These are phyloP conservation scores for Argya squamiceps DNA, from an alignment of 2,797 vertebrate species.

Conservation along the genomic window DNA sequence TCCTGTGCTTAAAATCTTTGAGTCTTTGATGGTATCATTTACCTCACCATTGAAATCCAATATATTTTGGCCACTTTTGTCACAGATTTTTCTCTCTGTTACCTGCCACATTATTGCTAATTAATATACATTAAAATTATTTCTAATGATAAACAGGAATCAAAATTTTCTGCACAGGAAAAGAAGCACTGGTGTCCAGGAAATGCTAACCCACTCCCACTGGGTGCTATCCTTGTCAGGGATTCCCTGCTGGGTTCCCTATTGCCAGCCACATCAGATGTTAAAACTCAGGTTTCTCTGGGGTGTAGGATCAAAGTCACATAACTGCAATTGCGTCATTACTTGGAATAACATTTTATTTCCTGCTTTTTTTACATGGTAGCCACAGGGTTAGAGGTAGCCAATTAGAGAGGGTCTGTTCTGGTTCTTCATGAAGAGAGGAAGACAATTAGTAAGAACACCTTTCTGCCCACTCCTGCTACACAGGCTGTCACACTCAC, in stretches of 20 bases:
- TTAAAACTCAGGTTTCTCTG: background rate
- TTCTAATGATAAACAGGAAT: background rate
- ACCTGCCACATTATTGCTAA: fast-evolving
- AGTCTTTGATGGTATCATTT: background rate
- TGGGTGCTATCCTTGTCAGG: background rate
- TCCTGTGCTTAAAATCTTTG: background rate
- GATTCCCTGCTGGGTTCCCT: background rate
- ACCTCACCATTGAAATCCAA: background rate
- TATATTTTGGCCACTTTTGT: background rate
- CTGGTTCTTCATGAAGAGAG: background rate
- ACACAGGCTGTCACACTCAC: background rate
- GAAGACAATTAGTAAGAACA: background rate
- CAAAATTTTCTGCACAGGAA: background rate
- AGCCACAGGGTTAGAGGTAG: background rate
- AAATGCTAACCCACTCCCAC: background rate
- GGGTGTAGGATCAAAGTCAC: background rate
- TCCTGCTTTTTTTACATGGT: background rate
- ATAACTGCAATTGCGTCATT: background rate
- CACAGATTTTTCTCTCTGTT: background rate
- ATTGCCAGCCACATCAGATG: background rate
- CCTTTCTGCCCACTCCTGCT: background rate
- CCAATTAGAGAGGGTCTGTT: background rate
- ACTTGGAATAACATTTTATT: background rate
- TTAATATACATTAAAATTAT: background rate
- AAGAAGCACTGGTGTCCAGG: background rate